phyloP scores from a whole-genome alignment of 2,113 vertebrate genomes.

The Phocoena sinus region DNA sequence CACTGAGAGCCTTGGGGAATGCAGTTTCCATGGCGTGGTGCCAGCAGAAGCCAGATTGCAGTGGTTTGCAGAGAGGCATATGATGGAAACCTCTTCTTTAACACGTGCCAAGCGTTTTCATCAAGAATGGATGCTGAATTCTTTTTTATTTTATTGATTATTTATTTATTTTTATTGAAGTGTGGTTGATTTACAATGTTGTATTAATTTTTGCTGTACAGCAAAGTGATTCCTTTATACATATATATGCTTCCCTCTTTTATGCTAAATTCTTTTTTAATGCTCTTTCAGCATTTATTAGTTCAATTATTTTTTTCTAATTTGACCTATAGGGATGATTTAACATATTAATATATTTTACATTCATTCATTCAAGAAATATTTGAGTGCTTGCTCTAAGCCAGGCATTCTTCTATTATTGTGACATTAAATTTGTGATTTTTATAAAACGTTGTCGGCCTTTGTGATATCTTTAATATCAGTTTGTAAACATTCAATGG shows the following conservation, averaged over 20 bases:
- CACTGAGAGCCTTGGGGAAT: not conserved
- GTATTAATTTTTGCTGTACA: not conserved
- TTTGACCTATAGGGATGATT: not conserved
- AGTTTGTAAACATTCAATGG: not conserved
- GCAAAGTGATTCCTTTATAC: not conserved
- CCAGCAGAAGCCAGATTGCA: conserved; percentile 36
- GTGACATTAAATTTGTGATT: not conserved
- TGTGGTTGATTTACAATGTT: not conserved
- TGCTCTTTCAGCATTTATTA: not conserved
- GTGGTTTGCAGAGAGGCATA: not conserved
- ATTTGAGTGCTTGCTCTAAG: not conserved
- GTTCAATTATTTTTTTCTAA: not conserved
- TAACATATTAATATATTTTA: not conserved
- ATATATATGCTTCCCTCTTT: not conserved
- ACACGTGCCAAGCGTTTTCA: not conserved
- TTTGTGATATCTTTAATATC: not conserved
- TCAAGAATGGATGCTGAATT: not conserved
- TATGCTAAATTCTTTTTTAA: not conserved
- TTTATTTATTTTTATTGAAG: not conserved
- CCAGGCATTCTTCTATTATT: not conserved
- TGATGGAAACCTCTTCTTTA: not conserved
- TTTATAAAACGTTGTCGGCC: not conserved
- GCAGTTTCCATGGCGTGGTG: not conserved
- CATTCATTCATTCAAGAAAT: not conserved
- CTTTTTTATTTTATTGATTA: not conserved